These are phyloP conservation scores for Drosophila robusta DNA, from an alignment of 2,888 invertebrate species.

Conservation along the genomic window DNA sequence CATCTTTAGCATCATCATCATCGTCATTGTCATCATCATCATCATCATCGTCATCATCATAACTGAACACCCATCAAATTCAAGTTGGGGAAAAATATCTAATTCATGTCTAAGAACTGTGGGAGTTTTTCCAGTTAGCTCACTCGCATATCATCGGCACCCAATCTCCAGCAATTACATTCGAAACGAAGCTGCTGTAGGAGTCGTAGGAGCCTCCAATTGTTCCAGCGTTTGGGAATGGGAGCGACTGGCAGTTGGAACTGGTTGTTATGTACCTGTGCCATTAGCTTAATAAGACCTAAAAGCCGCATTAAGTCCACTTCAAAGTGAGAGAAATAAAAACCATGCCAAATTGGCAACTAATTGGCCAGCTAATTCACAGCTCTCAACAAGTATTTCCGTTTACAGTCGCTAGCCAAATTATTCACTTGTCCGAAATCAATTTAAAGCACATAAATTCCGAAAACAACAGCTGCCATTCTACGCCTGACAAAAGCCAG, in stretches of 20 bases:
- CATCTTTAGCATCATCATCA: constrained; percentile 36
- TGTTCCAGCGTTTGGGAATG: constrained; percentile 25
- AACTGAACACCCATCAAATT: constrained; percentile 51
- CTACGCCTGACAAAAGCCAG: constrained; percentile 2
- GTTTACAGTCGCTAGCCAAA: neutral
- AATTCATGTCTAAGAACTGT: constrained; percentile 76
- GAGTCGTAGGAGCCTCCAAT: constrained; percentile 8
- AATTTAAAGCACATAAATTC: constrained; percentile 40
- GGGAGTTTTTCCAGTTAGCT: constrained; percentile 52
- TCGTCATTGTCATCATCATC: constrained; percentile 14
- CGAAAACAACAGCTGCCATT: neutral
- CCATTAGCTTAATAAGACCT: constrained; percentile 38
- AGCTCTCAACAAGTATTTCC: constrained; percentile 18
- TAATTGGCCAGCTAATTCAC: constrained; percentile 32
- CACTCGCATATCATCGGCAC: constrained; percentile 41
- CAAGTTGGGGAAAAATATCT: constrained; percentile 50
- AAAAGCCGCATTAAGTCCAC: constrained; percentile 6
- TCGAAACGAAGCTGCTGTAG: constrained; percentile 15
- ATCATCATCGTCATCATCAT: constrained; percentile 28
- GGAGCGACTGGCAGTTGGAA: constrained; percentile 20
- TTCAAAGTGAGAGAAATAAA: neutral
- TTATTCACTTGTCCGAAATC: neutral
- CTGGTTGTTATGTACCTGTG: neutral
- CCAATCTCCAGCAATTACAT: constrained; percentile 56
- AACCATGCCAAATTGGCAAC: constrained; percentile 13